Percentiles rank a stretch among this genome's conserved stretches.
These are phyloP conservation scores for Geococcyx californianus DNA, from an alignment of 2,113 vertebrate genomes.

Conservation along the genomic window DNA sequence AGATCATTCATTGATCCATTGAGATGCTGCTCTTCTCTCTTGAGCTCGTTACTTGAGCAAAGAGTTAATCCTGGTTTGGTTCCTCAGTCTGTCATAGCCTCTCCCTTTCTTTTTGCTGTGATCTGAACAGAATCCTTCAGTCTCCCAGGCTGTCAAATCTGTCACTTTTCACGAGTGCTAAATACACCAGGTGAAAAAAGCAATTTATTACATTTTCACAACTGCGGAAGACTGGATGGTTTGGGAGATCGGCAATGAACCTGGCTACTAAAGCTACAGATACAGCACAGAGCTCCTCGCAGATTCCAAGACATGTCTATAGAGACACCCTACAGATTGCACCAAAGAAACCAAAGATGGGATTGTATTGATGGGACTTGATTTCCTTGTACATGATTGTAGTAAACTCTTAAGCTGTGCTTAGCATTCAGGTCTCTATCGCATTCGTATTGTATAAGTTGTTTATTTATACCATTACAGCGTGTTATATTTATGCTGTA, in stretches of 20 bases:
- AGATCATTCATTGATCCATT: background rate
- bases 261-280: background rate
- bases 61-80: background rate
- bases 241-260: background rate
- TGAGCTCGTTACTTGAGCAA: background rate
- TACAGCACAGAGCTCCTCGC: background rate
- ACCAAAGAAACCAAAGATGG: background rate
- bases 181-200: conserved; percentile 5
- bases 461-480: background rate
- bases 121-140: background rate
- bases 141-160: conserved; percentile 24
- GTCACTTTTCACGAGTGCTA: conserved; percentile 27
- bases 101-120: background rate
- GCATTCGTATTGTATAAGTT: background rate
- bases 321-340: background rate
- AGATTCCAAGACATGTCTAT: background rate
- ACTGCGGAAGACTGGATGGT: background rate
- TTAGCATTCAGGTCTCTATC: background rate
- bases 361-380: background rate
- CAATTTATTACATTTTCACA: conserved; percentile 38
- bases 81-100: background rate
- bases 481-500: too few relatives aligned
- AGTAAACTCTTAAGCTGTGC: background rate
- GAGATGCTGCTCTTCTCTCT: background rate
- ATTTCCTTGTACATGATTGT: background rate